phyloP scores from a whole-genome alignment of 2,888 invertebrate genomes.

The Agrilus biguttatus region DNA sequence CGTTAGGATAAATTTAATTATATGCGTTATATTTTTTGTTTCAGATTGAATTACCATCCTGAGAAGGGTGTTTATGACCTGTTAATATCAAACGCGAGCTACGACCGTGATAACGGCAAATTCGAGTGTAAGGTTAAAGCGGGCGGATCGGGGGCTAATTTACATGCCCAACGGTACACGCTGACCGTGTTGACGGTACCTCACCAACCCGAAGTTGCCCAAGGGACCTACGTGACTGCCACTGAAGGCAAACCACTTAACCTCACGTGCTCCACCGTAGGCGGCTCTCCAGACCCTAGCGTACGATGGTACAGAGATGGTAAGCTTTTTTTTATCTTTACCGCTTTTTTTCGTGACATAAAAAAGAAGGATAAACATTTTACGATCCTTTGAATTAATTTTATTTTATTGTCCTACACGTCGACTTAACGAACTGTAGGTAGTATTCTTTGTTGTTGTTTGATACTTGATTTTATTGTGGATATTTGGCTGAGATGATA shows the following conservation, averaged over 20 bases:
- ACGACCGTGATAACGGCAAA: constrained; percentile 79
- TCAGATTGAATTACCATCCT: constrained; percentile 64
- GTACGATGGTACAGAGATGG: constrained; percentile 73
- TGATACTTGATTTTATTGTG: too few relatives aligned
- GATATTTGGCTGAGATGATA: too few relatives aligned
- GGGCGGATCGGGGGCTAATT: constrained; percentile 65
- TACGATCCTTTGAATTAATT: too few relatives aligned
- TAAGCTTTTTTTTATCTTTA: constrained; percentile 14
- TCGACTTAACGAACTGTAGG: too few relatives aligned
- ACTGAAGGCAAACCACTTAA: constrained; percentile 69
- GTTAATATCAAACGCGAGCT: constrained; percentile 75
- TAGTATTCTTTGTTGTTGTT: too few relatives aligned
- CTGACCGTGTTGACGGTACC: constrained; percentile 79
- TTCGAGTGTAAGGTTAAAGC: constrained; percentile 84
- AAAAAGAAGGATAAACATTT: too few relatives aligned
- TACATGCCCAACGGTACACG: constrained; percentile 70
- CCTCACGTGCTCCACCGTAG: constrained; percentile 66
- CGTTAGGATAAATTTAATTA: too few relatives aligned
- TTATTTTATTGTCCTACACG: too few relatives aligned
- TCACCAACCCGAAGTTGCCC: constrained; percentile 62
- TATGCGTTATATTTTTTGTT: constrained; percentile 16
- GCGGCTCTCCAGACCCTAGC: constrained; percentile 81
- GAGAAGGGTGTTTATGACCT: constrained; percentile 77
- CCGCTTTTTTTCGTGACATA: constrained; percentile 5
- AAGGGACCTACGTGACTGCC: constrained; percentile 61